Percentiles rank a stretch among this genome's conserved stretches.
These are phyloP conservation scores for Coelinius sp. DNA, from an alignment of 2,888 invertebrate genomes.

Conservation along the genomic window DNA sequence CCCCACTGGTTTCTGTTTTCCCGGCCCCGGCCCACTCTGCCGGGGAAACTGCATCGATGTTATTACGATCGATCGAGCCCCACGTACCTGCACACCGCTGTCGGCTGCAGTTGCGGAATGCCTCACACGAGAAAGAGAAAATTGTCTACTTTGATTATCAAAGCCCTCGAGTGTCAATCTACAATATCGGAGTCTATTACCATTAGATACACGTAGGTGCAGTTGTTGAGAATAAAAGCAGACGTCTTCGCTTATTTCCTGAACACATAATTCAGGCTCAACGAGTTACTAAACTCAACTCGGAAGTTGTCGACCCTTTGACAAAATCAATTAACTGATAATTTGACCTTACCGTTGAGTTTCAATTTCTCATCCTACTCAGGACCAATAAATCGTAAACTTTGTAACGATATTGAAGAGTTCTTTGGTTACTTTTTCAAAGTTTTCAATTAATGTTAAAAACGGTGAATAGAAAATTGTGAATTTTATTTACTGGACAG, in stretches of 20 bases:
- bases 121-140: not conserved
- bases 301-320: slow-evolving; percentile 1
- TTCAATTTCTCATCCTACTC: not conserved
- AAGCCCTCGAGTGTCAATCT: not conserved
- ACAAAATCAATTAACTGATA: slow-evolving; percentile 12
- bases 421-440: not conserved
- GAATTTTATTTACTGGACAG: not conserved
- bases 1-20: slow-evolving; percentile 32
- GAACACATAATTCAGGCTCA: slow-evolving; percentile 4
- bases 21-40: slow-evolving; percentile 30
- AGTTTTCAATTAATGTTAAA: not conserved
- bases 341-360: not conserved
- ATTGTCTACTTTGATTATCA: not conserved
- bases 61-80: slow-evolving; percentile 50
- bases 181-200: not conserved
- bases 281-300: slow-evolving; percentile 19
- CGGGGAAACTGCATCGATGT: slow-evolving; percentile 46
- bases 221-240: not conserved
- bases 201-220: not conserved
- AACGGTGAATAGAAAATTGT: not conserved
- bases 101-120: slow-evolving; percentile 2
- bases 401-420: not conserved
- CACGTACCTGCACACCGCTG: slow-evolving; percentile 31
- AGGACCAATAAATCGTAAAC: not conserved
- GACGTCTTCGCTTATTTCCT: not conserved